phyloP scores from a whole-genome alignment of 2,797 vertebrate species.

The Euthynnus affinis region DNA sequence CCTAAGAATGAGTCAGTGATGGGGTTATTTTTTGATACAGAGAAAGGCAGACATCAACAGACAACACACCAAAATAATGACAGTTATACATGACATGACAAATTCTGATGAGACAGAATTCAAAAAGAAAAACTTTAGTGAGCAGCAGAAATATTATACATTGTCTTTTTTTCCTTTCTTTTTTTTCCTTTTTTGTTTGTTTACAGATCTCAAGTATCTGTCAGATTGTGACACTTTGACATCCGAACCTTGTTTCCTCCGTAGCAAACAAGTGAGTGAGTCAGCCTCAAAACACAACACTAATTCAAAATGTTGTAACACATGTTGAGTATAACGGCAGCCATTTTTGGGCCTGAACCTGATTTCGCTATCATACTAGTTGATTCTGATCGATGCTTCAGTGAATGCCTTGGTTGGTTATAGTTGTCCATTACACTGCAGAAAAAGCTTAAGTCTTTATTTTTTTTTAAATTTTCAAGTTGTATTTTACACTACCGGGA shows the following conservation, averaged over 20 bases:
- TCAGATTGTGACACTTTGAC: background rate
- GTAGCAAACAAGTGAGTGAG: background rate
- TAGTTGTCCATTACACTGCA: background rate
- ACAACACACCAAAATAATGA: constrained; percentile 33
- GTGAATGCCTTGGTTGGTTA: background rate
- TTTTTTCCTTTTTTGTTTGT: too few species aligned
- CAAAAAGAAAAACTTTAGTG: constrained; percentile 25
- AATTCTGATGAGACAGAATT: constrained; percentile 11
- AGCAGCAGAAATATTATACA: constrained; percentile 28
- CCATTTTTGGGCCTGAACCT: background rate
- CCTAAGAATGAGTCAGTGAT: constrained; percentile 16
- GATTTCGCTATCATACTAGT: background rate
- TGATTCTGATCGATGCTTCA: background rate
- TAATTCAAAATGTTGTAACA: background rate
- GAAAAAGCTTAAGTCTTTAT: background rate
- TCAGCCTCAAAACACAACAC: constrained; percentile 15
- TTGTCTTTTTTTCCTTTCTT: background rate
- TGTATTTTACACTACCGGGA: constrained; percentile 2
- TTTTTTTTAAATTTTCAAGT: background rate
- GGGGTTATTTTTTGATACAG: constrained; percentile 22
- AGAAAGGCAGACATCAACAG: constrained; percentile 36
- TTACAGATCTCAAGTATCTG: constrained; percentile 4
- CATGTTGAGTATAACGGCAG: background rate
- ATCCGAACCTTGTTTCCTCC: background rate
- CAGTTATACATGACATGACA: constrained; percentile 25